phyloP scores from a whole-genome alignment of 2,888 invertebrate genomes.

The Lithosia quadra region DNA sequence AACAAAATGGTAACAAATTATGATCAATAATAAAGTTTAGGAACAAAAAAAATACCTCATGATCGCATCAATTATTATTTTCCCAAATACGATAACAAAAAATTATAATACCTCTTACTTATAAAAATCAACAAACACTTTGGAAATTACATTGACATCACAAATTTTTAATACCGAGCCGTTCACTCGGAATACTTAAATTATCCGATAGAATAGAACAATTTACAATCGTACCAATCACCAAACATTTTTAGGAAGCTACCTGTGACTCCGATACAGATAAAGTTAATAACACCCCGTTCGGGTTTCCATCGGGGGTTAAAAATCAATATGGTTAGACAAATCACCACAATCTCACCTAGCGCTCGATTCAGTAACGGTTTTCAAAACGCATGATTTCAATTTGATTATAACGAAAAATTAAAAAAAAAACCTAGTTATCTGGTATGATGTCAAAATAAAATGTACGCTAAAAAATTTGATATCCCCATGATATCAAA shows the following conservation, averaged over 20 bases:
- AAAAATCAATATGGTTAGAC: too few species aligned
- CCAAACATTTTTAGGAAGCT: slow-evolving; percentile 4
- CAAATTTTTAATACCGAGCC: slow-evolving; percentile 3
- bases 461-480: too few species aligned
- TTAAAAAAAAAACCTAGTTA: too few species aligned
- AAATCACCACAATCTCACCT: too few species aligned
- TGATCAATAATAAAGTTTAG: slow-evolving; percentile 41
- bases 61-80: slow-evolving; percentile 31
- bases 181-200: slow-evolving; percentile 2
- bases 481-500: too few species aligned
- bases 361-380: too few species aligned
- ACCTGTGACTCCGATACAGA: background rate
- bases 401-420: too few species aligned
- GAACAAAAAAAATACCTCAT: slow-evolving; percentile 41
- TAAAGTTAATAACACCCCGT: background rate
- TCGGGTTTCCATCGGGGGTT: too few species aligned
- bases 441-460: too few species aligned
- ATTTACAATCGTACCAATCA: slow-evolving; percentile 8
- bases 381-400: too few species aligned
- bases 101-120: slow-evolving; percentile 37
- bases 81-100: slow-evolving; percentile 42
- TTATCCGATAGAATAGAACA: background rate
- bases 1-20: slow-evolving; percentile 51
- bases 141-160: slow-evolving; percentile 16
- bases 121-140: slow-evolving; percentile 49